Conservation (phyloP, 2,113 vertebrate genomes). For the Ictidomys tridecemlineatus region DNA sequence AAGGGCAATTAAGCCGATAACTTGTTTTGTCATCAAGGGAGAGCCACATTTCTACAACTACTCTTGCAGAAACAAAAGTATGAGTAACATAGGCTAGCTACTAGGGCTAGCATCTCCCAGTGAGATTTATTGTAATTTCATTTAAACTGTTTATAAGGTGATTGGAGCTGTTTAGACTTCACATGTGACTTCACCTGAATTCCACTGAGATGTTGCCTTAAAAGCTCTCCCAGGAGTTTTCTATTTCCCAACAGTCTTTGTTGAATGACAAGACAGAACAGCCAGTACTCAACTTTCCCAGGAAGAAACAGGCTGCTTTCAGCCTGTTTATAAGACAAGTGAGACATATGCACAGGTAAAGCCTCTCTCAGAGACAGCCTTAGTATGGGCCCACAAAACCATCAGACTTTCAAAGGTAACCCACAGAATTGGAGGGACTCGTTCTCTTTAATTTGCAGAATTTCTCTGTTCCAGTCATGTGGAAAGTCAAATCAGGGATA, state of each 20-base stretch:
- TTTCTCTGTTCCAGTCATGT: background rate
- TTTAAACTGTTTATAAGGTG: background rate
- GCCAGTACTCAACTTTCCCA: background rate
- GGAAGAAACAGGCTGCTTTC: background rate
- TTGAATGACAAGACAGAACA: background rate
- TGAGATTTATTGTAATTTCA: background rate
- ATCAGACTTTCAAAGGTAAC: background rate
- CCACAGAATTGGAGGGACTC: background rate
- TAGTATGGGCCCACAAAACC: background rate
- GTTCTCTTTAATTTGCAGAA: background rate
- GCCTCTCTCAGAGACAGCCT: background rate
- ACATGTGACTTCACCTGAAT: background rate
- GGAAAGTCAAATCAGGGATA: background rate
- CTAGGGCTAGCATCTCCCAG: background rate
- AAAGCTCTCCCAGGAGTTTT: conserved; percentile 31
- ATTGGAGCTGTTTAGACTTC: background rate
- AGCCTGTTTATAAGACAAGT: background rate
- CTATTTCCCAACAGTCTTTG: background rate
- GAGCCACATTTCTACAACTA: background rate
- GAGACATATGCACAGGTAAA: background rate
- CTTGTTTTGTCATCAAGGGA: background rate
- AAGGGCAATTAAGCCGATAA: background rate
- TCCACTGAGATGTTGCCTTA: background rate
- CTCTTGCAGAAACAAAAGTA: background rate
- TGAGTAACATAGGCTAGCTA: background rate